Conservation (phyloP, 2,797 vertebrate genomes). For the Esox lucius region DNA sequence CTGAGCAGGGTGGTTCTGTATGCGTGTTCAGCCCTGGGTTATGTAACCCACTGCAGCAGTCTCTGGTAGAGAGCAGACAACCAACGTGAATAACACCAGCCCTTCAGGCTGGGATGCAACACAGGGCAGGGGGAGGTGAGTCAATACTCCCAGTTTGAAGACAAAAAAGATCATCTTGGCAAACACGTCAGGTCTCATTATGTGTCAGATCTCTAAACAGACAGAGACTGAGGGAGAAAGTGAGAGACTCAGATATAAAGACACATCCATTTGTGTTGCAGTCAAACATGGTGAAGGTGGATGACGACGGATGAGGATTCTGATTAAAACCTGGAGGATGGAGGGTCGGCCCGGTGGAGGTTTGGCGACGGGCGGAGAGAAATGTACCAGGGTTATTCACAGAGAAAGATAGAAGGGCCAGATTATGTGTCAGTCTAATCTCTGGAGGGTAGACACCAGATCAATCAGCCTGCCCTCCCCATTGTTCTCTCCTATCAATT, state of each 20-base stretch:
- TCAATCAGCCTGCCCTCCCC: slow-evolving; percentile 80
- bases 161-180: slow-evolving; percentile 49
- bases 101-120: not conserved
- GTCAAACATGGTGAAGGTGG: slow-evolving; percentile 41
- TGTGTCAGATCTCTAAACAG: slow-evolving; percentile 29
- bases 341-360: not conserved
- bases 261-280: slow-evolving; percentile 41
- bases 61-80: slow-evolving; percentile 22
- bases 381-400: slow-evolving; percentile 25
- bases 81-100: slow-evolving; percentile 26
- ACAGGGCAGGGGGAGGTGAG: slow-evolving; percentile 16
- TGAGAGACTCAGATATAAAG: not conserved
- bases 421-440: slow-evolving; percentile 67
- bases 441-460: slow-evolving; percentile 60
- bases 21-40: slow-evolving; percentile 31
- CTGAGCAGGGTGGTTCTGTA: slow-evolving; percentile 10
- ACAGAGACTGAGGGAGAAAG: not conserved
- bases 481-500: slow-evolving; percentile 87
- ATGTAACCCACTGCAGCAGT: slow-evolving; percentile 45
- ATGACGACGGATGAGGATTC: slow-evolving; percentile 44
- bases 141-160: slow-evolving; percentile 41
- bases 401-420: slow-evolving; percentile 24
- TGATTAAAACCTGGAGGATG: slow-evolving; percentile 46
- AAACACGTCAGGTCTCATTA: slow-evolving; percentile 38
- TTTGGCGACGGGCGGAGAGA: slow-evolving; percentile 23